Percentiles rank a stretch among this genome's conserved stretches.
Evolutionary conservation across 2,113 vertebrate species (phyloP).

Genomic region (Ceratotherium simum): DNA sequence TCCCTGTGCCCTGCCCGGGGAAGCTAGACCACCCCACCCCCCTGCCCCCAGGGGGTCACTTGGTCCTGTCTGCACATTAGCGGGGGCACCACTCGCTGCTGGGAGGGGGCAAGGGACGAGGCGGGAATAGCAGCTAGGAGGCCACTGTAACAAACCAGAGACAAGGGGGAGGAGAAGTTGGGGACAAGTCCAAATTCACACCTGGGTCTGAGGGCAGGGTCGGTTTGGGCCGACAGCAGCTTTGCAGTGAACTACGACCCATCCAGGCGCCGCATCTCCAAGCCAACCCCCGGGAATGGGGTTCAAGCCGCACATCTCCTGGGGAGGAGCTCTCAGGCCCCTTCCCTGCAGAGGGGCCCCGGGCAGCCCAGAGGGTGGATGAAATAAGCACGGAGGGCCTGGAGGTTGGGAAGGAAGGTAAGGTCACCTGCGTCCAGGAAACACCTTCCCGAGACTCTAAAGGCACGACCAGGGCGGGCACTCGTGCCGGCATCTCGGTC

Average conservation of each 20-base stretch:
- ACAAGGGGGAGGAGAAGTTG: too few relatives aligned
- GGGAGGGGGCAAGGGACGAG: not conserved
- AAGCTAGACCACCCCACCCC: not conserved
- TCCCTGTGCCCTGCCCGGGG: not conserved
- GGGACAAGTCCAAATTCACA: not conserved
- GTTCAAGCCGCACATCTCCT: not conserved
- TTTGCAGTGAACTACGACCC: not conserved
- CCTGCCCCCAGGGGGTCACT: not conserved
- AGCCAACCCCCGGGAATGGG: not conserved
- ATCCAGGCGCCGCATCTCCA: not conserved
- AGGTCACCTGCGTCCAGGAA: not conserved
- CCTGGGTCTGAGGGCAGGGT: not conserved
- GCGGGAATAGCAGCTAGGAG: not conserved
- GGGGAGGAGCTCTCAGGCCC: not conserved
- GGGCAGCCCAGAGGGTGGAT: not conserved
- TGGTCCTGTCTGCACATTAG: too few relatives aligned
- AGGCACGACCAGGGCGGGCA: not conserved
- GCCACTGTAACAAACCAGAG: not conserved
- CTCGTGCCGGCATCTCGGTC: fast-evolving
- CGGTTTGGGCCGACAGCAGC: not conserved
- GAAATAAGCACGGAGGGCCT: not conserved
- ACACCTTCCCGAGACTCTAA: not conserved
- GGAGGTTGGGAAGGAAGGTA: not conserved
- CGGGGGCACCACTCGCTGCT: not conserved
- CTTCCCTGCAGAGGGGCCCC: not conserved